These are phyloP conservation scores for Aldrovandia affinis DNA, from an alignment of 2,797 vertebrate genomes.

Conservation along the genomic window DNA sequence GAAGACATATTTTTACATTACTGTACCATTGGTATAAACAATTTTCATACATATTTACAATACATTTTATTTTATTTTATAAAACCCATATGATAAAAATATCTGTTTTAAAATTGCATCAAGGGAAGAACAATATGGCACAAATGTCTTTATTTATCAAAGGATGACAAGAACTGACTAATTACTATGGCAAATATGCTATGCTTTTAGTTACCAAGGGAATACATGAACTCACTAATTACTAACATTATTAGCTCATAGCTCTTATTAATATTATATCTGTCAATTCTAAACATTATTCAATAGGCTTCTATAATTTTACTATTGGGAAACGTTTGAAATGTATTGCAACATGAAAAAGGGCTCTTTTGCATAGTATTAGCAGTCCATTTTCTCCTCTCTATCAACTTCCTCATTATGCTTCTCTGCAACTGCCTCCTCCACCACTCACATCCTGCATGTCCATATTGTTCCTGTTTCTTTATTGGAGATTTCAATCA, in stretches of 20 bases:
- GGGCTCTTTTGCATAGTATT: background rate
- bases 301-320: background rate
- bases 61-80: background rate
- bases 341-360: background rate
- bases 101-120: too few species aligned
- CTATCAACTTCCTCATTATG: too few species aligned
- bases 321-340: background rate
- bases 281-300: background rate
- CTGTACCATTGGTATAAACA: background rate
- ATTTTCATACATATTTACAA: background rate
- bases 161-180: too few species aligned
- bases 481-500: background rate
- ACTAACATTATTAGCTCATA: too few species aligned
- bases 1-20: background rate
- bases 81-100: too few species aligned
- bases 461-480: background rate
- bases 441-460: background rate
- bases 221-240: too few species aligned
- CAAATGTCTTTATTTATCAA: too few species aligned
- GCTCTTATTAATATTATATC: too few species aligned
- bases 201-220: too few species aligned
- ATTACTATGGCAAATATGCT: too few species aligned
- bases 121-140: too few species aligned
- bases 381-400: background rate
- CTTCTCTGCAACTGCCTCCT: background rate